phyloP scores from a whole-genome alignment of 92 coral and sea anemone genomes.

The Palythoa caribaeorum region DNA sequence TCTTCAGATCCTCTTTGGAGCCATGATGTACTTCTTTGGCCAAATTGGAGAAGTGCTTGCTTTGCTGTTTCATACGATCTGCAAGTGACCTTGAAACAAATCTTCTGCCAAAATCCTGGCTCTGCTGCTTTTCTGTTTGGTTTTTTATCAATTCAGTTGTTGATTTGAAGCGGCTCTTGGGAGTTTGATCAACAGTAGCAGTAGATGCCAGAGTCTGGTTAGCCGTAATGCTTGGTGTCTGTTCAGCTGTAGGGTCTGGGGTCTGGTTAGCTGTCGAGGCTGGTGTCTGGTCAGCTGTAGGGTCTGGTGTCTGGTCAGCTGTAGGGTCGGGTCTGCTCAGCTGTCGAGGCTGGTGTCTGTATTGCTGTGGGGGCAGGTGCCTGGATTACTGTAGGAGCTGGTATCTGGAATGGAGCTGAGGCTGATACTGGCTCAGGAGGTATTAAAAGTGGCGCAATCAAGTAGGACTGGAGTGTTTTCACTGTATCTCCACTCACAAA shows the following conservation, averaged over 20 bases:
- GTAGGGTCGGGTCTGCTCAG: too few species aligned
- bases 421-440: slow-evolving; percentile 11
- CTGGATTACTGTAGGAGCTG: background rate
- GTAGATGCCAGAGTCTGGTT: background rate
- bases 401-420: background rate
- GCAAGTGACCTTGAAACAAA: slow-evolving; percentile 19
- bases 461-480: background rate
- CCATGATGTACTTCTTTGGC: slow-evolving; percentile 42
- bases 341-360: too few species aligned
- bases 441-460: background rate
- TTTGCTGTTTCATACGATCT: slow-evolving; percentile 31
- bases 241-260: background rate
- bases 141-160: background rate
- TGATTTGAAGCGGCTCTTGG: background rate
- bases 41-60: background rate
- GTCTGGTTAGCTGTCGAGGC: too few species aligned
- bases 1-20: slow-evolving; percentile 26
- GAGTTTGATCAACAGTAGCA: background rate
- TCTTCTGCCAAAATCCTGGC: slow-evolving; percentile 21
- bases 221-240: background rate
- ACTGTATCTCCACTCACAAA: slow-evolving; percentile 21
- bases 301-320: too few species aligned
- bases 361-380: background rate
- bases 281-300: too few species aligned
- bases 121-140: slow-evolving; percentile 7